Evolutionary conservation across 37 sponge, comb jelly and placozoan genomes (phyloP), one percentile per base, ranked within the genome.

Genomic region (Haliclona indistincta): DNA sequence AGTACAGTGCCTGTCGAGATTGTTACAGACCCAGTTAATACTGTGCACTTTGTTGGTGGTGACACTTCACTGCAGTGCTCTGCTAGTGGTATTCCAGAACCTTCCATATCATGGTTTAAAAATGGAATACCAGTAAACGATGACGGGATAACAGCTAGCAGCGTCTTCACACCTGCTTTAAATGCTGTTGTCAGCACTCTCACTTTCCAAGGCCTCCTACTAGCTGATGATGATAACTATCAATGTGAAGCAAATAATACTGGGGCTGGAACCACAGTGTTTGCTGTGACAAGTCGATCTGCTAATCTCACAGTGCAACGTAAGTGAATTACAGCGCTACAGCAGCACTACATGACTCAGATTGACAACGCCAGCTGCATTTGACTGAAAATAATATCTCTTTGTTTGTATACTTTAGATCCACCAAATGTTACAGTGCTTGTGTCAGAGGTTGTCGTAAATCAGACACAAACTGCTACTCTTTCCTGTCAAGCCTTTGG

Each of bases 71-170:
- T 58, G n/a, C n/a, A 20, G 60, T 58, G 60, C n/a, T 25, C 11
- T 68, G 69, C 69, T 41, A 68, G 69, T 39, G 69, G 69, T 6
- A 41, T 42, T 3, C 69, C 44, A 7, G 22, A 23, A n/a, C 69
- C 45, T 23, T 39, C 69, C 44, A 39, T 68, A 20, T n/a, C 5
- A 22, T 68, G 69, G 69, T 41, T 39, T 28, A 68, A 68, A 15
- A 42, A 68, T 40, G 43, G 43, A 41, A 22, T 25, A 20, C 25
- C n/a, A 58, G 6, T 58, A 6, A n/a, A 8, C n/a, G 23, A 8
- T 58, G 25, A 58, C n/a, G 28, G 7, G 6, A 58, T 26, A n/a
- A 25, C 60, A 25, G 26, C 7, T 6, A 58, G 6, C 11, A 6
- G 7, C 60, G n/a, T 58, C 25, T 6, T 25, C 23, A n/a, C 22